Conservation (phyloP, 2,113 vertebrate species). For the Nycticryphes semicollaris region DNA sequence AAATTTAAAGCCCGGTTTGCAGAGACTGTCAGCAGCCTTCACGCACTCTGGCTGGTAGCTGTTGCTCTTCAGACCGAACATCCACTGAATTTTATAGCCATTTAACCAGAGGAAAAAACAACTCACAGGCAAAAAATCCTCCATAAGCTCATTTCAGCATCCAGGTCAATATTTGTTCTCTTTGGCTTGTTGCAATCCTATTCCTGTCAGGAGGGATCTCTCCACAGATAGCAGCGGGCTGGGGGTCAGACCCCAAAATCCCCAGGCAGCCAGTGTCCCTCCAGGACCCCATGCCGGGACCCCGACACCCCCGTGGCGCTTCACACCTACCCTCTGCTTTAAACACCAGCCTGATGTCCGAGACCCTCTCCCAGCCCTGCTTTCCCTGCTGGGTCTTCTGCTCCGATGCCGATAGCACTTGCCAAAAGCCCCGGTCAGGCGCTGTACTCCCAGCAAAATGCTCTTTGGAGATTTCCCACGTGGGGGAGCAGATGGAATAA, state of each 20-base stretch:
- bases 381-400: not conserved
- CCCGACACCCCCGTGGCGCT: accelerated
- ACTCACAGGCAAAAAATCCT: not conserved
- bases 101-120: not conserved
- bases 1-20: not conserved
- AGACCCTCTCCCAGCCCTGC: not conserved
- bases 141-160: not conserved
- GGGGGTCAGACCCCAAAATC: not conserved
- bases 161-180: not conserved
- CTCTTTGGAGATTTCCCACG: accelerated
- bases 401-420: not conserved
- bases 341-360: accelerated
- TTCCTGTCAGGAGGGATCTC: not conserved
- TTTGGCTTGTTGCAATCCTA: not conserved
- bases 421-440: not conserved
- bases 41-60: not conserved
- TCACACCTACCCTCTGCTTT: not conserved
- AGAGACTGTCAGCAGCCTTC: not conserved
- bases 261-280: not conserved
- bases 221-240: not conserved
- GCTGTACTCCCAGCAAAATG: accelerated
- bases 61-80: not conserved
- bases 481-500: not conserved
- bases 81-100: not conserved
- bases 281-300: not conserved